Conservation (phyloP, 2,888 invertebrate genomes). For the Cyrtodaria siliqua region DNA sequence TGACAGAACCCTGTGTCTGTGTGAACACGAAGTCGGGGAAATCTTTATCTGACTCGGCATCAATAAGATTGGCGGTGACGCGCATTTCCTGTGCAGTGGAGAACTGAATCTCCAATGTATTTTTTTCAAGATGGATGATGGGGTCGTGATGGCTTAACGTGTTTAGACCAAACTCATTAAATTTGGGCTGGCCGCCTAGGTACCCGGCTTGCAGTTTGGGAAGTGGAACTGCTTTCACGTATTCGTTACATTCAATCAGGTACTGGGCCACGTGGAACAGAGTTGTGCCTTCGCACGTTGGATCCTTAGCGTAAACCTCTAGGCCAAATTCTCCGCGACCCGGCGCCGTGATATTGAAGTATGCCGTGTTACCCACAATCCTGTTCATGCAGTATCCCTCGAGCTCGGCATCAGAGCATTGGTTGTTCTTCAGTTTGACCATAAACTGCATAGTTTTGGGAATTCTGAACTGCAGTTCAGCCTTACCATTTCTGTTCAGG, state of each 20-base stretch:
- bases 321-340: slow-evolving; percentile 84
- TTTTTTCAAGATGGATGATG: slow-evolving; percentile 82
- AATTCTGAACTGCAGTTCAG: slow-evolving; percentile 83
- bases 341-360: slow-evolving; percentile 85
- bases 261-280: slow-evolving; percentile 85
- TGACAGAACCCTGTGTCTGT: slow-evolving; percentile 68
- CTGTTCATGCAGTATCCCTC: slow-evolving; percentile 84
- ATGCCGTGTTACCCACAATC: slow-evolving; percentile 83
- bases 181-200: slow-evolving; percentile 85
- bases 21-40: slow-evolving; percentile 84
- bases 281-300: slow-evolving; percentile 83
- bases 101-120: slow-evolving; percentile 79
- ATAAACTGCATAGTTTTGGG: slow-evolving; percentile 84
- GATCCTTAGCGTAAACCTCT: slow-evolving; percentile 85
- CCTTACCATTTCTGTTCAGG: slow-evolving; percentile 83
- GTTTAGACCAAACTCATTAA: slow-evolving; percentile 82
- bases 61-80: slow-evolving; percentile 85
- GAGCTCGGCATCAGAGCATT: slow-evolving; percentile 80
- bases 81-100: slow-evolving; percentile 79
- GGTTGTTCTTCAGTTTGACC: slow-evolving; percentile 84
- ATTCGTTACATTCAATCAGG: slow-evolving; percentile 83
- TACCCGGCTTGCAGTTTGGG: slow-evolving; percentile 85
- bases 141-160: slow-evolving; percentile 83
- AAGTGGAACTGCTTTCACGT: slow-evolving; percentile 80
- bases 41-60: slow-evolving; percentile 79